These are phyloP conservation scores for Panthera tigris DNA, from an alignment of 2,113 vertebrate species.

Conservation along the genomic window DNA sequence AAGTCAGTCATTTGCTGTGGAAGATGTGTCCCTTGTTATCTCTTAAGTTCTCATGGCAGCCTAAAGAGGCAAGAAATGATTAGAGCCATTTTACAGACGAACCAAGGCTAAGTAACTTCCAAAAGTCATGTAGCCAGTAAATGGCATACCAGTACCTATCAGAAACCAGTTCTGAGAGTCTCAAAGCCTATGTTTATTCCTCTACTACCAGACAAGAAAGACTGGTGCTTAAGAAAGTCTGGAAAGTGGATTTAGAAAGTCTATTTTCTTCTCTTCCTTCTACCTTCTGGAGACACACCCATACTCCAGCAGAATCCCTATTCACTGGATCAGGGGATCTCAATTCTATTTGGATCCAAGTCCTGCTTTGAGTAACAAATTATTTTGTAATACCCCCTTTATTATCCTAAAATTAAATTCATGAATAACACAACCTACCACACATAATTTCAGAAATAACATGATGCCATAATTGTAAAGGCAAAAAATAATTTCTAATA, in stretches of 20 bases:
- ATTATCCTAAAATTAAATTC: slow-evolving; percentile 31
- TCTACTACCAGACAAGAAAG: background rate
- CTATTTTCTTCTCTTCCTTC: background rate
- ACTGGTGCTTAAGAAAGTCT: background rate
- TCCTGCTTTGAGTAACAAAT: background rate
- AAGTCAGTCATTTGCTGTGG: background rate
- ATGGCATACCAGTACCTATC: background rate
- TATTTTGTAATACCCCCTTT: background rate
- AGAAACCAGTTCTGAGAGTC: background rate
- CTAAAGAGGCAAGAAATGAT: background rate
- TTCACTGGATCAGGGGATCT: background rate
- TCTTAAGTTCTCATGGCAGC: background rate
- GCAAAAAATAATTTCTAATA: background rate
- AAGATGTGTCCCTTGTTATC: background rate
- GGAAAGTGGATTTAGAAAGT: background rate
- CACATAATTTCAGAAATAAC: background rate
- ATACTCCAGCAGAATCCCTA: background rate
- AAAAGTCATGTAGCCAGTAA: background rate
- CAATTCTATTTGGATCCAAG: background rate
- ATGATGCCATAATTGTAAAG: background rate
- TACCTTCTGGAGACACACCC: background rate
- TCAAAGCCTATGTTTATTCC: background rate
- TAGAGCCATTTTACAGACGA: background rate
- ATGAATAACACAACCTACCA: background rate
- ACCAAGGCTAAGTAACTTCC: background rate